Evolutionary conservation across 2,797 vertebrate genomes (phyloP).

Genomic region (Myotis daubentonii): DNA sequence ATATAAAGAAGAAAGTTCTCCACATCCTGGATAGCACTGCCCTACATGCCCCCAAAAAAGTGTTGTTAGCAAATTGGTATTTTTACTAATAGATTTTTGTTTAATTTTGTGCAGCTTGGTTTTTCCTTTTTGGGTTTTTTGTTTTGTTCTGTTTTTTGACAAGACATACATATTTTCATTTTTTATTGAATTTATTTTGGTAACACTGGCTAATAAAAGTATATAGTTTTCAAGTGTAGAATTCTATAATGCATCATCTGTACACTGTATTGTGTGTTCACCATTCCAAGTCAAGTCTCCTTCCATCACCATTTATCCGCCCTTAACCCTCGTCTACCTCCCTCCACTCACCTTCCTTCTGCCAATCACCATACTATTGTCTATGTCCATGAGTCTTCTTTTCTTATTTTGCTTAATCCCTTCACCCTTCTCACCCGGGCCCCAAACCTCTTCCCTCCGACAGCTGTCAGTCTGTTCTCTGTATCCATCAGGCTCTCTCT

Average conservation of each 20-base stretch:
- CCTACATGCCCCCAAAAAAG: neutral
- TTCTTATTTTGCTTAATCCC: neutral
- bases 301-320: neutral
- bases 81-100: constrained; percentile 11
- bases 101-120: neutral
- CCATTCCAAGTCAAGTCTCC: neutral
- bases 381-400: neutral
- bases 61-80: neutral
- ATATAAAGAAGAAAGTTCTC: neutral
- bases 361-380: neutral
- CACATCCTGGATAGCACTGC: neutral
- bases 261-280: neutral
- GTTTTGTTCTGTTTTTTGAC: neutral
- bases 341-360: neutral
- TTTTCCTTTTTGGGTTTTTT: neutral
- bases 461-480: neutral
- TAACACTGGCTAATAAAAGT: neutral
- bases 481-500: neutral
- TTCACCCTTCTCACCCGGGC: neutral
- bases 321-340: neutral
- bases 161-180: neutral
- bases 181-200: neutral
- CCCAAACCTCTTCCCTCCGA: neutral
- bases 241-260: neutral
- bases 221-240: neutral